Conservation (phyloP, 2,888 invertebrate genomes). For the Tetanocera ferruginea region DNA sequence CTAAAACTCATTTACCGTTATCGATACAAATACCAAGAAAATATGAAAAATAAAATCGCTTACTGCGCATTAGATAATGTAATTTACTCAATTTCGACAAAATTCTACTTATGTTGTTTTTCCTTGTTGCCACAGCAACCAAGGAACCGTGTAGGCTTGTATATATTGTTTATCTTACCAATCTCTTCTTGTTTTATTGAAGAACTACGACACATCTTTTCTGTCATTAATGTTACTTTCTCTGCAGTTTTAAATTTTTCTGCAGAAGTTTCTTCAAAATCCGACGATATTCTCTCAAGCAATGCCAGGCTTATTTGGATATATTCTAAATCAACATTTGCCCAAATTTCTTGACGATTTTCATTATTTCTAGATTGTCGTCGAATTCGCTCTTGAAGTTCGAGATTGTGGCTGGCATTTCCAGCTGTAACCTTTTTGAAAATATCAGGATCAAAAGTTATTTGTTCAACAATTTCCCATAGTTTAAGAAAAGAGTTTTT, state of each 20-base stretch:
- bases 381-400: constrained; percentile 14
- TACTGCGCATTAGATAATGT: no score
- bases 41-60: no score
- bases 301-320: neutral
- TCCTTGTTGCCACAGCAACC: no score
- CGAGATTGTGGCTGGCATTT: neutral
- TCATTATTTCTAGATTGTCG: neutral
- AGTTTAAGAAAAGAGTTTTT: constrained; percentile 2
- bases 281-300: neutral
- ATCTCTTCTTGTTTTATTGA: neutral
- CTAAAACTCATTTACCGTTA: no score
- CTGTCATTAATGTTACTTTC: neutral
- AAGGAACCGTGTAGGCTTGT: no score
- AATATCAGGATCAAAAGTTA: neutral
- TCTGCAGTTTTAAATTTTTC: neutral
- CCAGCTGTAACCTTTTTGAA: neutral
- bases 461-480: constrained; percentile 19
- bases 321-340: neutral
- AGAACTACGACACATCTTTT: constrained; percentile 18
- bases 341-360: neutral
- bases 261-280: neutral
- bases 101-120: no score
- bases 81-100: no score
- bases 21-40: no score
- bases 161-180: neutral